phyloP scores from a whole-genome alignment of 2,797 vertebrate genomes.

The Scleropages formosus region DNA sequence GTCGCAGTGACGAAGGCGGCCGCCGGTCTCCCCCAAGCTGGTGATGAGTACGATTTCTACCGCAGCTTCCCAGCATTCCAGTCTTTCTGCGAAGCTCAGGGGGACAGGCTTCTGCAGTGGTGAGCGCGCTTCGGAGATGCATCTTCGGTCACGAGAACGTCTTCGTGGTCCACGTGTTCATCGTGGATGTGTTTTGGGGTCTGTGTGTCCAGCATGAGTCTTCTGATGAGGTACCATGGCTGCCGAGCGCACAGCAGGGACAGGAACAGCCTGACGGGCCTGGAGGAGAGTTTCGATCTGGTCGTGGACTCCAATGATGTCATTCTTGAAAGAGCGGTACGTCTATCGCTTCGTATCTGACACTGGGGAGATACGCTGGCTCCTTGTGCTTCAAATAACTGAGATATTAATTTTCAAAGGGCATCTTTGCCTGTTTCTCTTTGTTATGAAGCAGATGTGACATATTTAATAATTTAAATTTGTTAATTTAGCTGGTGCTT shows the following conservation, averaged over 20 bases:
- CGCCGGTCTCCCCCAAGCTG: conserved; percentile 78
- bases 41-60: conserved; percentile 94
- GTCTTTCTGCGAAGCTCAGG: conserved; percentile 82
- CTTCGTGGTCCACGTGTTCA: too few relatives aligned
- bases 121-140: conserved; percentile 53
- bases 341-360: conserved; percentile 31
- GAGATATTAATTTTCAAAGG: not conserved
- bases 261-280: conserved; percentile 73
- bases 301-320: conserved; percentile 90
- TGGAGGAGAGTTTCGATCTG: conserved; percentile 91
- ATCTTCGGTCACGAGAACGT: not conserved
- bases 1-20: conserved; percentile 88
- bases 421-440: not conserved
- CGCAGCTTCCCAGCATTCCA: conserved; percentile 88
- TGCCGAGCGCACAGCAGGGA: conserved; percentile 81
- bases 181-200: too few relatives aligned
- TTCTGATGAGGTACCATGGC: conserved; percentile 89
- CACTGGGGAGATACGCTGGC: not conserved
- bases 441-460: too few relatives aligned
- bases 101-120: conserved; percentile 80
- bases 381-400: not conserved
- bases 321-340: conserved; percentile 92
- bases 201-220: conserved; percentile 80
- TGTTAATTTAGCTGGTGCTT: too few relatives aligned
- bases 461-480: too few relatives aligned